Evolutionary conservation across 2,888 invertebrate species (phyloP), one percentile per base, ranked within the genome.

Genomic region (Malthinus flaveolus): DNA sequence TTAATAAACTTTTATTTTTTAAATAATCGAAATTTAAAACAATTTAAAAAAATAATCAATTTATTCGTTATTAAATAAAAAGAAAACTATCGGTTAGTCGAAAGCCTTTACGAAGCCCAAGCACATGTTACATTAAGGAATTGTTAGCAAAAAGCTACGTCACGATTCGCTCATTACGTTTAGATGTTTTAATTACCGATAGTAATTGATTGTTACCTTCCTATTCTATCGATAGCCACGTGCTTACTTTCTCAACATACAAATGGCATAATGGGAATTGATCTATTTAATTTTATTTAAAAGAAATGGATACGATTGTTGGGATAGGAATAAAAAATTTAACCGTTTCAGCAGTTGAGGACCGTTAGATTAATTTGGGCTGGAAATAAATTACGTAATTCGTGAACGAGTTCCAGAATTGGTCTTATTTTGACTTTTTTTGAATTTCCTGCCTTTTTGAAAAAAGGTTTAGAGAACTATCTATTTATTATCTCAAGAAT

Each of bases 101-200:
- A 61, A 57, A 57, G 60, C 60, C 56, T 52, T 15, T 23, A 51
- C 31, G 48, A 46, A 51, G 36, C 37, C 56, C 33, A 48, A 45
- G 58, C 61, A 61, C 61, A 61, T 61, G 61, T 55, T 55, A 48
- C 31, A 47, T 32, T 32, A 39, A 44, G 57, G 23, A 61, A 61
- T 61, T 58, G 61, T 61, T 61, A 61, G 58, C 54, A 61, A 61
- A 71, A 69, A 67, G 72, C 73, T 63, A 56, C 68, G 74, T 75
- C 75, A 75, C 73, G 75, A 71, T 74, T 68, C 65, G 67, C 70
- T 73, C 74, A 73, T 75, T 75, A 74, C 71, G 63, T 62, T 72
- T 68, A 68, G 72, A 74, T 73, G 73, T 73, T 74, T 75, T 74
- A 75, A 74, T 74, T 75, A 73, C 71, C 67, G 67, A 56, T 56